Base-by-base conservation (phyloP, 2,888 invertebrate genomes). In the Leptopilina myrica region DNA sequence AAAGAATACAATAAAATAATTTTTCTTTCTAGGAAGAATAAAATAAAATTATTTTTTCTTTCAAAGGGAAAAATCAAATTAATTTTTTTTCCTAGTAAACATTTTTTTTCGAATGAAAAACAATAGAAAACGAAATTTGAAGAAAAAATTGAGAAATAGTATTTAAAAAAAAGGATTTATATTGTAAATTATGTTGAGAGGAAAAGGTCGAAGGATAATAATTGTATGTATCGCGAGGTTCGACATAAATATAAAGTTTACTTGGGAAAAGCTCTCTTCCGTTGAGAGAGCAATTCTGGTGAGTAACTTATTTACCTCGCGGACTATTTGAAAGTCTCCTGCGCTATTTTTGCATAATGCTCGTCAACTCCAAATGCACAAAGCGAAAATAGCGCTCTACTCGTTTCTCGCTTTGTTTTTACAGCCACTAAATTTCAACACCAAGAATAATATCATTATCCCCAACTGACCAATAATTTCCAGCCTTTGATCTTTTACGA, bases 341-440 rank as follows among this genome's bases (percentile, higher is more conserved):
- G 83, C 83, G 83, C 83, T 85, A 85, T 86, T 86, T 86, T 85
- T 75, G 83, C 81, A 78, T 76, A 79, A 64, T 77, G 77, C 78
- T 81, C 79, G 80, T 81, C 77, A 67, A 81, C 80, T 79, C 76
- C 78, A 79, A 80, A 82, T 78, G 79, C 79, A 75, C 77, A 76
- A 76, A 82, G 73, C 82, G 78, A 77, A 81, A 86, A 85, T 86
- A 86, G 82, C 81, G 82, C 81, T 20, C 20, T 20, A 20, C 20
- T 76, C 78, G 64, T 76, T 81, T 73, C 80, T 64, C 69, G 65
- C 79, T 84, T 82, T 83, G 81, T 79, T 80, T 81, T 80, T 64
- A 62, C 65, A 76, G 75, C 77, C 76, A 81, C 77, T 26, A 73
- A 15, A 53, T 53, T 69, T 69, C 26, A 14, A 53, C 26, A 7